phyloP scores from a whole-genome alignment of 2,113 vertebrate species.

The Poeciliopsis occidentalis region DNA sequence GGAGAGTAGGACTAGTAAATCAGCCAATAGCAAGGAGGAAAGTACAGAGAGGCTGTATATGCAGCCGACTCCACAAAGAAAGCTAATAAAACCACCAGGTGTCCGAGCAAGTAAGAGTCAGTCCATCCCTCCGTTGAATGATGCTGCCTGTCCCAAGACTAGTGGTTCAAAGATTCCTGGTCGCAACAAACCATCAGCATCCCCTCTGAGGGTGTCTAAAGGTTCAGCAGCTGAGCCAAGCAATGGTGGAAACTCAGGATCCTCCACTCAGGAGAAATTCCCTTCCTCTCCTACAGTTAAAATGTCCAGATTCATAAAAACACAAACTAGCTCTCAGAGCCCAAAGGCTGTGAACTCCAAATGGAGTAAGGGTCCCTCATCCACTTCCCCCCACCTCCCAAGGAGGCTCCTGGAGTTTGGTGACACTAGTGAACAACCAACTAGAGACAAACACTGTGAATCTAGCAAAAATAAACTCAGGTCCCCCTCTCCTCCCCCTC shows the following conservation, averaged over 20 bases:
- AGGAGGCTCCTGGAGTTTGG: constrained; percentile 69
- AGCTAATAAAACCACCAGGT: constrained; percentile 75
- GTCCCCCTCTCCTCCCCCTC: constrained; percentile 82
- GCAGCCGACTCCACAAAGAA: constrained; percentile 74
- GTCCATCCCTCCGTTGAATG: constrained; percentile 66
- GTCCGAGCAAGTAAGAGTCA: constrained; percentile 67
- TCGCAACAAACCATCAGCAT: constrained; percentile 75
- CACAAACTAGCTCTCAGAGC: constrained; percentile 68
- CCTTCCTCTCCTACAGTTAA: constrained; percentile 78
- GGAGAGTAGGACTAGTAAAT: constrained; percentile 57
- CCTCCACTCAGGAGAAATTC: constrained; percentile 76
- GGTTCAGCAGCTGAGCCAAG: constrained; percentile 49
- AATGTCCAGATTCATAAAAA: constrained; percentile 80
- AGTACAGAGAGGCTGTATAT: constrained; percentile 62
- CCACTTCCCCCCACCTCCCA: constrained; percentile 70
- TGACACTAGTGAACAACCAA: constrained; percentile 79
- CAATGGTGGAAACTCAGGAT: constrained; percentile 51
- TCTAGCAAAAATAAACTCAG: constrained; percentile 69
- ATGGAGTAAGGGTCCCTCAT: constrained; percentile 69
- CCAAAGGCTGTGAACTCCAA: constrained; percentile 70
- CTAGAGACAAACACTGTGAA: constrained; percentile 81
- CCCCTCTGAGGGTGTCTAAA: constrained; percentile 79
- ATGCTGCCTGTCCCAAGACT: constrained; percentile 70
- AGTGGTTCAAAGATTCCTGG: constrained; percentile 83
- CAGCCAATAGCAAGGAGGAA: constrained; percentile 49